Percentiles rank a stretch among this genome's conserved stretches.
Conservation (phyloP, 2,113 vertebrate genomes). For the Elephas maximus region DNA sequence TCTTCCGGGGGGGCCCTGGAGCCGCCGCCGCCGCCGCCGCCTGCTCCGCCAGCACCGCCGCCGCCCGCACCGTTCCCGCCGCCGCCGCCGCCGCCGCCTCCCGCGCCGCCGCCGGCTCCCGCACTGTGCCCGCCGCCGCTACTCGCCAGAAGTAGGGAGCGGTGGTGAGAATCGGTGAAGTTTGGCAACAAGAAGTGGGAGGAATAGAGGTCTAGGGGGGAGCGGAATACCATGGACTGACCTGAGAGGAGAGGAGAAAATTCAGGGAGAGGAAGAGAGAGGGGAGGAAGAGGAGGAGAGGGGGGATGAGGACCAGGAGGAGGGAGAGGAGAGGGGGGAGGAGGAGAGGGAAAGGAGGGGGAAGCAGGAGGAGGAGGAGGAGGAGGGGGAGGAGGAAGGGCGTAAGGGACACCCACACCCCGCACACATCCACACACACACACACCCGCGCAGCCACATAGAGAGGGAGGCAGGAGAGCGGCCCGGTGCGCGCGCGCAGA, state of each 20-base stretch:
- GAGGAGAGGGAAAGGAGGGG: conserved; percentile 88
- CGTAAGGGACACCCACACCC: conserved; percentile 87
- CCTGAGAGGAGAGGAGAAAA: conserved; percentile 95
- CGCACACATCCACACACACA: conserved; percentile 90
- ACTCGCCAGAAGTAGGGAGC: conserved; percentile 97
- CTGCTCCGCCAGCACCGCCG: conserved; percentile 94
- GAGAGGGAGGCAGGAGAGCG: conserved; percentile 85
- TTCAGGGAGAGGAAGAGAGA: conserved; percentile 93
- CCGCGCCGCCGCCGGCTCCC: conserved; percentile 90
- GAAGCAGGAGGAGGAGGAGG: conserved; percentile 70
- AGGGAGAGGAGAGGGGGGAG: conserved; percentile 87
- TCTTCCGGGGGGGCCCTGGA: conserved; percentile 97
- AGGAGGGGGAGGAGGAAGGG: conserved; percentile 78
- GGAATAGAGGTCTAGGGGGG: conserved; percentile 99
- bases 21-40: conserved; percentile 90
- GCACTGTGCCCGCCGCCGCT: conserved; percentile 89
- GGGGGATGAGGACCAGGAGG: conserved; percentile 75
- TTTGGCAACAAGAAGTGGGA: conserved; percentile 99
- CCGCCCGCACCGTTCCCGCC: conserved; percentile 81
- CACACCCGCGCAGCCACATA: conserved; percentile 90
- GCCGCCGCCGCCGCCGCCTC: conserved; percentile 91
- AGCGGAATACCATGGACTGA: conserved; percentile 99
- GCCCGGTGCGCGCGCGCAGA: conserved; percentile 80
- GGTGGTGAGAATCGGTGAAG: conserved; percentile 95
- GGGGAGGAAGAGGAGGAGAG: conserved; percentile 84